Evolutionary conservation across 1,140 invertebrate genomes (phyloP).

Genomic region (Neomicropteryx cornuta): DNA sequence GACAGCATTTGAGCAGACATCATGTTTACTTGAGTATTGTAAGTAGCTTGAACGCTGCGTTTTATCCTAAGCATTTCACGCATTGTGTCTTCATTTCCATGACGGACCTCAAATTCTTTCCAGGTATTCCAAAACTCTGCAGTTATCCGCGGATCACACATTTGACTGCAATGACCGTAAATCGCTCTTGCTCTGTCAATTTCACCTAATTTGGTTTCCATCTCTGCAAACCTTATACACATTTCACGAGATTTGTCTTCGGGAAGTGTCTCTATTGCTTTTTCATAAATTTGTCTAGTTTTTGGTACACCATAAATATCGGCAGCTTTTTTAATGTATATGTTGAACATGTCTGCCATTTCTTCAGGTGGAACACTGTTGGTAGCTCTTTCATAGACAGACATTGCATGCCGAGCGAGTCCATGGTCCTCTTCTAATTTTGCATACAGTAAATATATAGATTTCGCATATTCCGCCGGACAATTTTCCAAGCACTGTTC

Average conservation of each 20-base stretch:
- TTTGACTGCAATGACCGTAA: slow-evolving; percentile 96
- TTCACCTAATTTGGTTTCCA: slow-evolving; percentile 97
- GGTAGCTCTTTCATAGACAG: slow-evolving; percentile 93
- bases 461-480: slow-evolving; percentile 90
- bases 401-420: slow-evolving; percentile 93
- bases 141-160: slow-evolving; percentile 95
- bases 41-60: slow-evolving; percentile 92
- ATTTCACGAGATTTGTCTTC: slow-evolving; percentile 92
- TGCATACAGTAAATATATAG: slow-evolving; percentile 91
- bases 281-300: slow-evolving; percentile 94
- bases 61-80: slow-evolving; percentile 98
- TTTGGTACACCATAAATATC: slow-evolving; percentile 96
- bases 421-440: slow-evolving; percentile 98
- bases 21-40: slow-evolving; percentile 94
- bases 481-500: slow-evolving; percentile 97
- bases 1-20: slow-evolving; percentile 96
- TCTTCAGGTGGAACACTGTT: slow-evolving; percentile 83
- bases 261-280: slow-evolving; percentile 88
- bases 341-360: slow-evolving; percentile 97
- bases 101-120: slow-evolving; percentile 98
- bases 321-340: slow-evolving; percentile 96
- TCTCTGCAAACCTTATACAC: slow-evolving; percentile 92
- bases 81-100: slow-evolving; percentile 99
- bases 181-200: slow-evolving; percentile 94
- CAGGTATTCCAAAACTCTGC: slow-evolving; percentile 95